Conservation (phyloP, 30 jellyfish, hydroid and myxozoan genomes). For the Cassiopea xamachana region DNA sequence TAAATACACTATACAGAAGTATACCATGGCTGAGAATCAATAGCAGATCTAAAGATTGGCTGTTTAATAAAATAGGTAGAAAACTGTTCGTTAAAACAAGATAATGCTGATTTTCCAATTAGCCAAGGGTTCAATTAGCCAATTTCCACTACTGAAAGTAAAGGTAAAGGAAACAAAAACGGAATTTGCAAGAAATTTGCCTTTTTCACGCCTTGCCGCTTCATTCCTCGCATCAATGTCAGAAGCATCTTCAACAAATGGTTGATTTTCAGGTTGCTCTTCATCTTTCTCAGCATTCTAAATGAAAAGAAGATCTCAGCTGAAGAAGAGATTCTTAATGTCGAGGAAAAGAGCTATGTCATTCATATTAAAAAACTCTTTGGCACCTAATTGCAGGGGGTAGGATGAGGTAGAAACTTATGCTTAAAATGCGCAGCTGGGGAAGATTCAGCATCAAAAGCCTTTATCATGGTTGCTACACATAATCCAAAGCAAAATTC, state of each 20-base stretch:
- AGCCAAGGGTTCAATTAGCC: background rate
- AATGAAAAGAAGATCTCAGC: background rate
- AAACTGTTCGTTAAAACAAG: too few relatives aligned
- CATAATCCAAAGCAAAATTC: too few relatives aligned
- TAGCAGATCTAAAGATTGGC: too few relatives aligned
- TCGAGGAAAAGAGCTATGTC: background rate
- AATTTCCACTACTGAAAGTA: background rate
- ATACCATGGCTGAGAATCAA: too few relatives aligned
- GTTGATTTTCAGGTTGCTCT: slow-evolving; percentile 54
- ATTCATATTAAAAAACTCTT: background rate
- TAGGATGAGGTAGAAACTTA: too few relatives aligned
- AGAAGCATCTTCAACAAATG: slow-evolving; percentile 87
- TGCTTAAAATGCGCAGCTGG: too few relatives aligned
- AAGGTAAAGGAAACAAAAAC: background rate
- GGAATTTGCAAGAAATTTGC: slow-evolving; percentile 7
- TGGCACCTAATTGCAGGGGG: too few relatives aligned
- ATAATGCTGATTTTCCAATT: too few relatives aligned
- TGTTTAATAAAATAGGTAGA: too few relatives aligned
- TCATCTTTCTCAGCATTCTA: slow-evolving; percentile 64
- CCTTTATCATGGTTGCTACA: too few relatives aligned
- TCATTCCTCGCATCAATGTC: slow-evolving; percentile 83
- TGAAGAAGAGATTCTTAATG: background rate
- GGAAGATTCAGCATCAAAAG: too few relatives aligned
- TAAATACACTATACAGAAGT: too few relatives aligned
- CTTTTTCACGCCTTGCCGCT: slow-evolving; percentile 72